Conservation (phyloP, 2,888 invertebrate genomes). For the Acronicta alni region DNA sequence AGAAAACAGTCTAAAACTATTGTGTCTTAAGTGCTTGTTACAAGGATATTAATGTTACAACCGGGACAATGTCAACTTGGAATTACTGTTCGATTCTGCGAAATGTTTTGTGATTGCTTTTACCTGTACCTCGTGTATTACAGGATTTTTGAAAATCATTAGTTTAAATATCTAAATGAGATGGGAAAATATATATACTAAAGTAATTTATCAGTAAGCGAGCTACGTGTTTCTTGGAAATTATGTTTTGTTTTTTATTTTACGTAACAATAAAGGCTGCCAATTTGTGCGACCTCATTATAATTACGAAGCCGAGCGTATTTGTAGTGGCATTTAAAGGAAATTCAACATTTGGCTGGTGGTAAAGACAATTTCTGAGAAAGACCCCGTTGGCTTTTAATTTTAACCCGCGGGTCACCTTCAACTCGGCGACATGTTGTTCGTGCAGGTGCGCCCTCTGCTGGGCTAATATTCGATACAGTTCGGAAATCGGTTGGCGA, state of each 20-base stretch:
- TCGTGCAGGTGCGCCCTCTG: conserved; percentile 58
- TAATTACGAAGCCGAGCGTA: conserved; percentile 30
- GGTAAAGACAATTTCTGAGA: conserved; percentile 48
- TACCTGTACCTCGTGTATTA: conserved; percentile 16
- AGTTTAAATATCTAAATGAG: conserved; percentile 31
- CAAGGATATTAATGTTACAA: conserved; percentile 38
- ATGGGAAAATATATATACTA: conserved; percentile 16
- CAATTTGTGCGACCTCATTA: conserved; percentile 39
- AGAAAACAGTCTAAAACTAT: conserved; percentile 49
- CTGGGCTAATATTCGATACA: conserved; percentile 47
- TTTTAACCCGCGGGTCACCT: conserved; percentile 57
- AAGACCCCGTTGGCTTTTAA: conserved; percentile 54
- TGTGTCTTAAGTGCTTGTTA: conserved; percentile 22
- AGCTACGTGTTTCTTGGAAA: conserved; percentile 39
- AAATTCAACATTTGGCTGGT: conserved; percentile 50
- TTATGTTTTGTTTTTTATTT: conserved; percentile 26
- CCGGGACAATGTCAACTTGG: conserved; percentile 34
- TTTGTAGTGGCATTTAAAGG: conserved; percentile 33
- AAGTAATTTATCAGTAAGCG: conserved; percentile 31
- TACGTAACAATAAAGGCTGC: conserved; percentile 26
- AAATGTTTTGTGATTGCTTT: conserved; percentile 35
- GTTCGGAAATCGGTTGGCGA: conserved; percentile 60
- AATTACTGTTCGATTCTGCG: conserved; percentile 37
- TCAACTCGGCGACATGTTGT: conserved; percentile 47
- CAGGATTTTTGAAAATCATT: conserved; percentile 25